Conservation (phyloP, 2,113 vertebrate species). For the Lanius ludovicianus region DNA sequence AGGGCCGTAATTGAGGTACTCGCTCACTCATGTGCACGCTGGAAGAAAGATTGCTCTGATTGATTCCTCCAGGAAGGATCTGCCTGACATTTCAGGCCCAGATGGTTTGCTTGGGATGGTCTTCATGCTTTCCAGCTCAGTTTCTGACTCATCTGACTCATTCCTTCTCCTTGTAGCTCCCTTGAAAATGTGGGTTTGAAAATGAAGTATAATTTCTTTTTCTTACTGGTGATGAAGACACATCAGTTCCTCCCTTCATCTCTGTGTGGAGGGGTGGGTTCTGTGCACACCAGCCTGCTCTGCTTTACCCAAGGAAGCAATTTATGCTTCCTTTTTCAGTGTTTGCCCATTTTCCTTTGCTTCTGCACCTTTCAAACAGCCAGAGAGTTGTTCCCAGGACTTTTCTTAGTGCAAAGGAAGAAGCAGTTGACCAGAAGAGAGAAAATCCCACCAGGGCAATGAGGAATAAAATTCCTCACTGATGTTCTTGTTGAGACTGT, state of each 20-base stretch:
- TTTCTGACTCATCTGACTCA: not conserved
- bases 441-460: not conserved
- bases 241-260: not conserved
- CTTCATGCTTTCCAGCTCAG: not conserved
- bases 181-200: not conserved
- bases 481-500: not conserved
- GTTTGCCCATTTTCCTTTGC: not conserved
- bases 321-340: not conserved
- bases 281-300: not conserved
- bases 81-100: slow-evolving; percentile 4
- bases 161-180: not conserved
- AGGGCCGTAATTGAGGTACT: not conserved
- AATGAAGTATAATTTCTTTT: not conserved
- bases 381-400: not conserved
- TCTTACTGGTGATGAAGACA: not conserved
- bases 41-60: not conserved
- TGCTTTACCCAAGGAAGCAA: not conserved
- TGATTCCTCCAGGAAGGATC: not conserved
- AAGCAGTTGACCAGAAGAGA: not conserved
- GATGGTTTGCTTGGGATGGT: not conserved
- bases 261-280: not conserved
- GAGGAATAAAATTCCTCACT: not conserved
- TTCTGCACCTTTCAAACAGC: not conserved
- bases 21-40: not conserved
- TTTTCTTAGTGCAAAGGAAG: not conserved